Base-by-base conservation (phyloP, 2,888 invertebrate genomes). In the Phyllotreta cruciferae region DNA sequence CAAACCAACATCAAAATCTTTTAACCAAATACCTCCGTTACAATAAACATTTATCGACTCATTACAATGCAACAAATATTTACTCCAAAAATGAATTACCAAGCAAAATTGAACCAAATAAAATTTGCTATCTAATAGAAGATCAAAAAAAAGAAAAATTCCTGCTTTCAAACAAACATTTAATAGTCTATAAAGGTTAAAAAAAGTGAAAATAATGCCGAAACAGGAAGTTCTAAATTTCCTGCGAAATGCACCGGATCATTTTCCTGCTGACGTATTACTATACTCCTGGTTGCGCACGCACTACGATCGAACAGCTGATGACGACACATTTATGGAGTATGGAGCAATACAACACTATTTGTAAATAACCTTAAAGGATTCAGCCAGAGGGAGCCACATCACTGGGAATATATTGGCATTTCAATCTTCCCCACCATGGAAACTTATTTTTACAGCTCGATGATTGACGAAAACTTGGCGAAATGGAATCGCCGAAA, bases 221-320 rank as follows among this genome's bases (percentile, higher is more conserved):
- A 24, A 24, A 24, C 10, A n/a, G 44, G 44, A 13, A 44, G 6
- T 47, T 47, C 47, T 10, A 47, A 47, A 47, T 9, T 47, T 14
- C n/a, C n/a, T 6, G 10, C n/a, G 7, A 47, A 9, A 24, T 47
- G 35, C 36, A 34, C 60, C 44, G 64, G 64, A 45, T 56, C 56
- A 64, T 64, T 38, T 50, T 37, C 45, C 52, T 45, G 52, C 58
- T 64, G 64, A 64, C 57, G 63, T 60, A 41, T 39, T 53, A 50
- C 44, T 54, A 47, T 47, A 45, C 52, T 52, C 24, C 35, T 52
- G 47, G 8, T 38, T 56, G 71, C 76, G 76, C 72, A 70, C 76
- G 76, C 75, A 74, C 13, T 34, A 68, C 64, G 70, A 76, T 76
- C 76, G 76, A 76, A 76, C 76, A 76, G 76, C 76, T 76, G 76